phyloP scores from a whole-genome alignment of 2,888 invertebrate species.

The Drosophila merina region DNA sequence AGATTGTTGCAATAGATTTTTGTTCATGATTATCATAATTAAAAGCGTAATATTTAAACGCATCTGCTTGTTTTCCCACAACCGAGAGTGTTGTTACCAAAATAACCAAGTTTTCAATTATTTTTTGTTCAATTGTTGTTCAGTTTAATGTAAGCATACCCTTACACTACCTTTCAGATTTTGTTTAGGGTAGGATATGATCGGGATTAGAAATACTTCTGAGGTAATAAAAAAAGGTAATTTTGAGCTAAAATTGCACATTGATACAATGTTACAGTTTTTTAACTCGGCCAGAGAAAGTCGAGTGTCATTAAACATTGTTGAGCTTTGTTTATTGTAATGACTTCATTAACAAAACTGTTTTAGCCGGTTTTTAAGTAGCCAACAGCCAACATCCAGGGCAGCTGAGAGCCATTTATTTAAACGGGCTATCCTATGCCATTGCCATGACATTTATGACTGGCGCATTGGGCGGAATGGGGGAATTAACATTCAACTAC shows the following conservation, averaged over 20 bases:
- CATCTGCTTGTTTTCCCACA: constrained; percentile 34
- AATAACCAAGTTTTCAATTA: background rate
- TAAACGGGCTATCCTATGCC: constrained; percentile 9
- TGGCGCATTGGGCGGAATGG: constrained; percentile 25
- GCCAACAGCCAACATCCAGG: constrained; percentile 13
- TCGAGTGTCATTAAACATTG: constrained; percentile 2
- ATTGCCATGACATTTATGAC: constrained; percentile 38
- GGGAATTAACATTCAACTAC: constrained; percentile 37
- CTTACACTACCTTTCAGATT: background rate
- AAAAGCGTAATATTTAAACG: constrained; percentile 27
- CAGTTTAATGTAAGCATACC: background rate
- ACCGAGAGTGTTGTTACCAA: background rate
- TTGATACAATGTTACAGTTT: background rate
- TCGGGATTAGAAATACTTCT: too few species aligned
- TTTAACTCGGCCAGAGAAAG: background rate
- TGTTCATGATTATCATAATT: constrained; percentile 33
- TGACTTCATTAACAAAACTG: constrained; percentile 21
- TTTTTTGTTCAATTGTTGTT: constrained; percentile 1
- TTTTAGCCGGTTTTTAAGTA: constrained; percentile 17
- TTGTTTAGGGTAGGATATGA: background rate
- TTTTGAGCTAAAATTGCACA: background rate
- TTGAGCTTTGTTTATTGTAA: constrained; percentile 2
- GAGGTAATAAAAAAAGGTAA: background rate
- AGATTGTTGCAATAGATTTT: constrained; percentile 42
- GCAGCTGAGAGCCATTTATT: constrained; percentile 28